These are phyloP conservation scores for Thumatha senex DNA, from an alignment of 2,888 invertebrate species.

Conservation along the genomic window DNA sequence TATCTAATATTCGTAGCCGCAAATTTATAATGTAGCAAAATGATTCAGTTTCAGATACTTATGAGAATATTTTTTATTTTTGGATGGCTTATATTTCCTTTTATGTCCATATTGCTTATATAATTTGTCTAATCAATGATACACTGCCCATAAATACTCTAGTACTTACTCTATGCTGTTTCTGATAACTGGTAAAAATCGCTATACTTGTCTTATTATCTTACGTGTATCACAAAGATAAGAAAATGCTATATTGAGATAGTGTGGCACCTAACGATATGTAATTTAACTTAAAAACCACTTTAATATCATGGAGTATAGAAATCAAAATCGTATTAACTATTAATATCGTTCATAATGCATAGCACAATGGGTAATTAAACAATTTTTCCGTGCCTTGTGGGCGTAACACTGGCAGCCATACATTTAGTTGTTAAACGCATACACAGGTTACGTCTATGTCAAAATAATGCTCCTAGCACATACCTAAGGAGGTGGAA, in stretches of 20 bases:
- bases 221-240: conserved; percentile 55
- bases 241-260: conserved; percentile 46
- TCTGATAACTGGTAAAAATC: conserved; percentile 43
- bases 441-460: conserved; percentile 51
- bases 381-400: conserved; percentile 32
- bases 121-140: not conserved
- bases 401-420: conserved; percentile 60
- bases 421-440: conserved; percentile 45
- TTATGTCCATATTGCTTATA: no score
- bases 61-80: no score
- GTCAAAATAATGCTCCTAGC: conserved; percentile 39
- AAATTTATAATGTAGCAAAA: no score
- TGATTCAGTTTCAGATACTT: no score
- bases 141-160: conserved; percentile 3
- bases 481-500: conserved; percentile 27
- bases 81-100: no score
- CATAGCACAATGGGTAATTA: conserved; percentile 25
- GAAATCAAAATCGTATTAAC: conserved; percentile 12
- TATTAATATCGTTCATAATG: conserved; percentile 3
- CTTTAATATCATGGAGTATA: conserved; percentile 8
- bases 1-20: not conserved
- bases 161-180: conserved; percentile 26
- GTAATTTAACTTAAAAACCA: conserved; percentile 27
- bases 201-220: conserved; percentile 50
- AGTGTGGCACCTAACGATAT: conserved; percentile 37